A percentile compares a stretch with the other conserved stretches of the same genome.
These are phyloP conservation scores for Acleris literana DNA, from an alignment of 2,888 invertebrate species.

Conservation along the genomic window DNA sequence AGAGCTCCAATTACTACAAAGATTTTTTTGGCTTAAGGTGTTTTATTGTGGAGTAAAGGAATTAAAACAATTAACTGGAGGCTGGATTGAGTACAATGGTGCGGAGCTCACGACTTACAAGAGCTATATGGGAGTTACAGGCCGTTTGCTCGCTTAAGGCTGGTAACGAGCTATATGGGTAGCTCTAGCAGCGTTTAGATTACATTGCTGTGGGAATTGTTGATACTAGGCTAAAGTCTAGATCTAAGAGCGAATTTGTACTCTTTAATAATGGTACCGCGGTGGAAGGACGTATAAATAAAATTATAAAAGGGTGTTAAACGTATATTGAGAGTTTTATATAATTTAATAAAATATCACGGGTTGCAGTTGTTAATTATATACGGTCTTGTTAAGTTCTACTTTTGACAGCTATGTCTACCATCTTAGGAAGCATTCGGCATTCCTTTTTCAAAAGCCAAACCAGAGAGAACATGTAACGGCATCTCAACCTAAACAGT, in stretches of 20 bases:
- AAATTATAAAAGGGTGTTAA: no score
- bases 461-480: no score
- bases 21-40: neutral
- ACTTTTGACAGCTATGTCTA: no score
- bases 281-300: no score
- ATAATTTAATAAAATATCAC: no score
- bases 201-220: constrained; percentile 6
- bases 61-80: constrained; percentile 80
- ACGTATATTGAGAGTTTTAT: no score
- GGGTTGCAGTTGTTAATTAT: no score
- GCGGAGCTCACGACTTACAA: constrained; percentile 63
- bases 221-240: neutral
- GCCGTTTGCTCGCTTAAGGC: constrained; percentile 19
- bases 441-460: no score
- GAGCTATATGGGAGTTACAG: constrained; percentile 33
- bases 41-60: constrained; percentile 48
- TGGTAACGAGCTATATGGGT: constrained; percentile 29
- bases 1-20: neutral
- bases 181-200: neutral
- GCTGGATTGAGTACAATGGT: constrained; percentile 79
- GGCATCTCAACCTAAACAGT: no score
- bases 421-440: no score
- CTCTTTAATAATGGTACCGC: no score
- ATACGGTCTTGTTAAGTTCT: no score
- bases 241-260: neutral